phyloP scores from a whole-genome alignment of 2,888 invertebrate species.

The Clistopyga incitator region DNA sequence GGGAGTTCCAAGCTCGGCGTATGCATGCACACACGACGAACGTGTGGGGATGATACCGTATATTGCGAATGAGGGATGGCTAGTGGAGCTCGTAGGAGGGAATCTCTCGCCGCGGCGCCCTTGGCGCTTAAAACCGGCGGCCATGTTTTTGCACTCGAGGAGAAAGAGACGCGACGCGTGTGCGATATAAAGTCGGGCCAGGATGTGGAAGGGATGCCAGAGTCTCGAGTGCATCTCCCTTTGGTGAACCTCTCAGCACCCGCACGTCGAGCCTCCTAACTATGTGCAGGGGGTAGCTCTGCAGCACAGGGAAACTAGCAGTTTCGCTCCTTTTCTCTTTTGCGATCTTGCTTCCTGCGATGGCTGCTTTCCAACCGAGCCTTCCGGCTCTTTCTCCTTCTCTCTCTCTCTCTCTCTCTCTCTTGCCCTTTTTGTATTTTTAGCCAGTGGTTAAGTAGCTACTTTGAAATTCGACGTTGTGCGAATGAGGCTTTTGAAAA shows the following conservation, averaged over 20 bases:
- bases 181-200: slow-evolving; percentile 2
- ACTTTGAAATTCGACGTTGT: not conserved
- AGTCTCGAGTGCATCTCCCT: slow-evolving; percentile 81
- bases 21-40: not conserved
- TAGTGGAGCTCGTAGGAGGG: slow-evolving; percentile 49
- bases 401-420: not conserved
- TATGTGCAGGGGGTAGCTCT: slow-evolving; percentile 67
- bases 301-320: slow-evolving; percentile 31
- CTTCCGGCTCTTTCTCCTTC: slow-evolving; percentile 15
- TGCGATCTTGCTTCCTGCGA: not conserved
- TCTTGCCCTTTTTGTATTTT: not conserved
- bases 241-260: slow-evolving; percentile 81
- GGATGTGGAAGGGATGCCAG: slow-evolving; percentile 71
- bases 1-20: not conserved
- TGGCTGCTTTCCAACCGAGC: slow-evolving; percentile 33
- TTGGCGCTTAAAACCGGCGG: slow-evolving; percentile 70
- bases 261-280: slow-evolving; percentile 73
- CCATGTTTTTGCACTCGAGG: slow-evolving; percentile 79
- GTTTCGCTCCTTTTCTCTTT: slow-evolving; percentile 48
- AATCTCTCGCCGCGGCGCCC: slow-evolving; percentile 58
- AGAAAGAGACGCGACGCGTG: slow-evolving; percentile 67
- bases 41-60: slow-evolving; percentile 7
- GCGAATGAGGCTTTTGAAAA: slow-evolving; percentile 5
- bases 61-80: slow-evolving; percentile 60
- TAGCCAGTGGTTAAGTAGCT: slow-evolving; percentile 24